A percentile compares a stretch with the other conserved stretches of the same genome.
Evolutionary conservation across 1,140 invertebrate species (phyloP).

Genomic region (Psix sp.): DNA sequence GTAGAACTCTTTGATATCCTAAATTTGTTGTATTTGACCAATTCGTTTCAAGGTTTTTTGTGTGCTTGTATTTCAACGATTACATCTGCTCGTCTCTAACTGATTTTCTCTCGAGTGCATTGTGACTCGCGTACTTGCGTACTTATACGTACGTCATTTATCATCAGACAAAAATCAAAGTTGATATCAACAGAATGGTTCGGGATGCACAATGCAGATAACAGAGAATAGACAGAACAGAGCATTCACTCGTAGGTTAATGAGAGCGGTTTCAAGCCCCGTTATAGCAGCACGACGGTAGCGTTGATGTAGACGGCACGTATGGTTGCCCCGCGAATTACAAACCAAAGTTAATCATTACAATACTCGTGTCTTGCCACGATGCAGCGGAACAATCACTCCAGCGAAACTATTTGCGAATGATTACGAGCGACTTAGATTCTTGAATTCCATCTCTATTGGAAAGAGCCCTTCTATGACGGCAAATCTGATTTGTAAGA

Average conservation of each 20-base stretch:
- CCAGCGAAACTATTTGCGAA: too few relatives aligned
- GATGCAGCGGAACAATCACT: too few relatives aligned
- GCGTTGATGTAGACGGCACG: conserved; percentile 38
- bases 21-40: too few relatives aligned
- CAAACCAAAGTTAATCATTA: conserved; percentile 55
- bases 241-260: conserved; percentile 71
- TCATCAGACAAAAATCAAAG: conserved; percentile 67
- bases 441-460: too few relatives aligned
- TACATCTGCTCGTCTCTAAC: conserved; percentile 10
- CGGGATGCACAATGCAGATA: conserved; percentile 69
- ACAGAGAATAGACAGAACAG: conserved; percentile 67
- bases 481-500: too few relatives aligned
- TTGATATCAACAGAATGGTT: conserved; percentile 69
- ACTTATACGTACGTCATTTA: conserved; percentile 48
- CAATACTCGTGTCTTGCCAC: conserved; percentile 23
- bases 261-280: conserved; percentile 73
- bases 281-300: conserved; percentile 63
- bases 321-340: conserved; percentile 60
- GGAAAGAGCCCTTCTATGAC: too few relatives aligned
- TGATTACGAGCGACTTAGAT: too few relatives aligned
- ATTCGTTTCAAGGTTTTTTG: too few relatives aligned
- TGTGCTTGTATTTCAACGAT: conserved; percentile 22
- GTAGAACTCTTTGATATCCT: too few relatives aligned
- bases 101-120: conserved; percentile 19
- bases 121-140: conserved; percentile 9